Evolutionary conservation across 2,113 vertebrate genomes (phyloP).

Genomic region (Toxotes jaculatrix): DNA sequence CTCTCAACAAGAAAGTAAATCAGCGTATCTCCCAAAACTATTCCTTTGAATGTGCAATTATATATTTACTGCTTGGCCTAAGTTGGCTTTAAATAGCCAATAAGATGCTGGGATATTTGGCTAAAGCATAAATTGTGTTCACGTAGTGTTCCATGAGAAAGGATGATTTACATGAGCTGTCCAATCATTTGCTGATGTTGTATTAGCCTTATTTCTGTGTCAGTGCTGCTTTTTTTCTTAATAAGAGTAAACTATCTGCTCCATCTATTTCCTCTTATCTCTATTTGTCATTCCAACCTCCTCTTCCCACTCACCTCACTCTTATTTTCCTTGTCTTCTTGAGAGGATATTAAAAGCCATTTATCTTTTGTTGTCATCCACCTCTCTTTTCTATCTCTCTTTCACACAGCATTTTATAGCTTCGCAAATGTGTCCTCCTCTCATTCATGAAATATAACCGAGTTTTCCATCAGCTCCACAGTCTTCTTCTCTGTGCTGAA

Average conservation of each 20-base stretch:
- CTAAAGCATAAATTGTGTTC: neutral
- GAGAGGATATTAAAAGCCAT: conserved; percentile 67
- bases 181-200: conserved; percentile 6
- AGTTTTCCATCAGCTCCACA: conserved; percentile 12
- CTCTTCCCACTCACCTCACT: conserved; percentile 7
- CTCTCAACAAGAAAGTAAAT: no score
- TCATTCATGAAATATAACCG: conserved; percentile 41
- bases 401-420: conserved; percentile 46
- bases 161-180: neutral
- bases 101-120: neutral
- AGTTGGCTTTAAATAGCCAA: neutral
- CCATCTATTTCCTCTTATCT: conserved; percentile 36
- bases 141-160: neutral
- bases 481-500: neutral
- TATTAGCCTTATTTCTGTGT: conserved; percentile 8
- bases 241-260: conserved; percentile 24
- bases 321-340: conserved; percentile 48
- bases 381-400: conserved; percentile 14
- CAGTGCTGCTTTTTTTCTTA: conserved; percentile 10
- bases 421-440: conserved; percentile 22
- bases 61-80: no score
- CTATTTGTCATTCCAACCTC: conserved; percentile 46
- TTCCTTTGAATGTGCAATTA: no score
- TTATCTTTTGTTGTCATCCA: conserved; percentile 66
- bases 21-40: no score